phyloP scores from a whole-genome alignment of 2,113 vertebrate species.

The Rhodinocichla rosea region DNA sequence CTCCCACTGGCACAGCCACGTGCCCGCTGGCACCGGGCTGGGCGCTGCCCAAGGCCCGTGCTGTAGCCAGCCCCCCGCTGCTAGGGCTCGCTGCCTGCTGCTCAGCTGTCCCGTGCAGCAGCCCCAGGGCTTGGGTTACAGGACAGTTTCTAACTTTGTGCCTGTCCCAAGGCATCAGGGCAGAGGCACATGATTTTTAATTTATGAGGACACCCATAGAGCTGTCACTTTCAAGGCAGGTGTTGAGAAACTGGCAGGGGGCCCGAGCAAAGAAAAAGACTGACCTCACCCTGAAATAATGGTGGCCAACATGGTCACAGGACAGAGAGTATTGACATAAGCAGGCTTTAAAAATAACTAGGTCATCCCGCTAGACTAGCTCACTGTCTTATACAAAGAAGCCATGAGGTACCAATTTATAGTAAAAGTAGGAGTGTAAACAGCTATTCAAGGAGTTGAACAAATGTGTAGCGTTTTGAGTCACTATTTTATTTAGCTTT shows the following conservation, averaged over 20 bases:
- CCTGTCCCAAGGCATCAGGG: slow-evolving; percentile 79
- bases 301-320: slow-evolving; percentile 85
- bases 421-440: slow-evolving; percentile 9
- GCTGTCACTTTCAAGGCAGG: slow-evolving; percentile 98
- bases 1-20: not conserved
- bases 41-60: not conserved
- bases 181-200: slow-evolving; percentile 91
- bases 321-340: slow-evolving; percentile 84
- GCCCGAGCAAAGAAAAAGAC: slow-evolving; percentile 84
- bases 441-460: not conserved
- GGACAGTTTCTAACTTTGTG: slow-evolving; percentile 92
- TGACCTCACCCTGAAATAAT: slow-evolving; percentile 94
- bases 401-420: slow-evolving; percentile 24
- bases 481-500: slow-evolving; percentile 27
- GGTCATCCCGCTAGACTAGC: slow-evolving; percentile 65
- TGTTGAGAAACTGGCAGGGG: slow-evolving; percentile 85
- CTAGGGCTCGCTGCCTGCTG: slow-evolving; percentile 71
- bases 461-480: not conserved
- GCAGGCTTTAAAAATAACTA: slow-evolving; percentile 83
- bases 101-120: slow-evolving; percentile 83
- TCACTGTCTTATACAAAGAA: slow-evolving; percentile 21
- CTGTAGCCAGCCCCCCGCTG: slow-evolving; percentile 47
- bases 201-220: slow-evolving; percentile 95
- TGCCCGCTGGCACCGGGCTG: not conserved
- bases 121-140: slow-evolving; percentile 85